phyloP scores from a whole-genome alignment of 2,113 vertebrate genomes.

The Sinocyclocheilus grahami region DNA sequence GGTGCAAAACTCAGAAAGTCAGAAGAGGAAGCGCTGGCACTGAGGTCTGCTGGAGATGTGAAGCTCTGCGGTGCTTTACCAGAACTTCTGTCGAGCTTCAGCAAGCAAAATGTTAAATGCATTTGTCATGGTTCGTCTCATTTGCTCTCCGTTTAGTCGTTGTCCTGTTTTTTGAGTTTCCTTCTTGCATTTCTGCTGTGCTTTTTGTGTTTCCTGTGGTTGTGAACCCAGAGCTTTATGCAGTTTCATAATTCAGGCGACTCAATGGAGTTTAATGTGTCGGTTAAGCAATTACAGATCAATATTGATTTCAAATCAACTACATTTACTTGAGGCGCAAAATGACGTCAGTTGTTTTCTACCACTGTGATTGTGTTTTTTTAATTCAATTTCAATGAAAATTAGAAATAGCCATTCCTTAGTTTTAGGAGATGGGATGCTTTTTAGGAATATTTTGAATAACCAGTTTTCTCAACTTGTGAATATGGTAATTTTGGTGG shows the following conservation, averaged over 20 bases:
- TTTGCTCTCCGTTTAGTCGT: not conserved
- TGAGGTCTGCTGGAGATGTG: not conserved
- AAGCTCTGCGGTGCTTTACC: not conserved
- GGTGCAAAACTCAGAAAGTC: conserved; percentile 59
- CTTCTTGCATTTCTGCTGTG: not conserved
- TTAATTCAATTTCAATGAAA: not conserved
- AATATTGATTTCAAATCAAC: too few relatives aligned
- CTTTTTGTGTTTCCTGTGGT: conserved; percentile 17
- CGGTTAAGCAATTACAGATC: too few relatives aligned
- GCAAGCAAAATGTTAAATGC: not conserved
- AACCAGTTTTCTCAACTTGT: too few relatives aligned
- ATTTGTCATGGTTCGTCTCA: not conserved
- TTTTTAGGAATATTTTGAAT: too few relatives aligned
- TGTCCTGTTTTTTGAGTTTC: conserved; percentile 9
- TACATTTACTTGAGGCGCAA: too few relatives aligned
- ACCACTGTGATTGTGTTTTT: not conserved
- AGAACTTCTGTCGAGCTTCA: not conserved
- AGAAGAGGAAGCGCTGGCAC: conserved; percentile 68
- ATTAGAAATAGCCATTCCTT: not conserved
- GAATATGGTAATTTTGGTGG: too few relatives aligned
- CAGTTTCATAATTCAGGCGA: not conserved
- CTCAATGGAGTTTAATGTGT: not conserved
- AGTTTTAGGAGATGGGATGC: not conserved
- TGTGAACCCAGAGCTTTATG: conserved; percentile 2
- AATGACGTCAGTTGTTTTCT: not conserved